Evolutionary conservation across 2,113 vertebrate species (phyloP), one percentile per base, ranked within the genome.

Genomic region (Eolophus roseicapilla): DNA sequence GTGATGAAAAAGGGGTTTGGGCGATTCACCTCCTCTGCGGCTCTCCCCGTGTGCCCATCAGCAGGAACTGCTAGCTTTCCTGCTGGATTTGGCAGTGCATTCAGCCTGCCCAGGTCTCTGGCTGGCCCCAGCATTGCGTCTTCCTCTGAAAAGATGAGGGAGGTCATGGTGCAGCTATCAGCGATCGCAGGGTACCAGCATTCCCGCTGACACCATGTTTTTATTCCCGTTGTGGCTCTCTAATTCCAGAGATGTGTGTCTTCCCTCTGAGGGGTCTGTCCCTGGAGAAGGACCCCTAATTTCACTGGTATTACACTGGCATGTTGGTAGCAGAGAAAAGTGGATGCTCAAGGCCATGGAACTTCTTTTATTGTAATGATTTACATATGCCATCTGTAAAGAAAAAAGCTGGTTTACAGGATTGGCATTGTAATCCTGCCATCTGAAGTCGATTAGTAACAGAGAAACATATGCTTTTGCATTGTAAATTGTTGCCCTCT

Each of bases 251-350:
- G 28, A 20, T 0, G 0, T 41, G 21, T 19, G 44, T 47, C 63
- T 82, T 43, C 62, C 53, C 37, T 53, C 71, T 1, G 0, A 59
- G 33, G 46, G 7, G 11, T 28, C 86, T 77, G 37, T 44, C 27
- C 46, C 31, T 46, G 28, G 39, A 52, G 39, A 41, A 25, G 11
- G 27, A 76, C 28, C 23, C 49, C 37, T 13, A 12, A 17, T 90
- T 90, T 68, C 1, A 0, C 43, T 12, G 2, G 6, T 0, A 0
- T 69, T 86, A 44, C 1, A 0, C 28, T 1, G 1, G 15, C 2
- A 0, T 24, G 21, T 59, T 59, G 33, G 57, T 28, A 84, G 69
- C 49, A 68, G 35, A 69, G 53, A 64, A 17, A 90, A 86, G 17
- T 11, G 60, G 60, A 86, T 24, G 47, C 35, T 68, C 35, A 49